phyloP scores from a whole-genome alignment of 2,888 invertebrate genomes.

The Drosophila picticornis region DNA sequence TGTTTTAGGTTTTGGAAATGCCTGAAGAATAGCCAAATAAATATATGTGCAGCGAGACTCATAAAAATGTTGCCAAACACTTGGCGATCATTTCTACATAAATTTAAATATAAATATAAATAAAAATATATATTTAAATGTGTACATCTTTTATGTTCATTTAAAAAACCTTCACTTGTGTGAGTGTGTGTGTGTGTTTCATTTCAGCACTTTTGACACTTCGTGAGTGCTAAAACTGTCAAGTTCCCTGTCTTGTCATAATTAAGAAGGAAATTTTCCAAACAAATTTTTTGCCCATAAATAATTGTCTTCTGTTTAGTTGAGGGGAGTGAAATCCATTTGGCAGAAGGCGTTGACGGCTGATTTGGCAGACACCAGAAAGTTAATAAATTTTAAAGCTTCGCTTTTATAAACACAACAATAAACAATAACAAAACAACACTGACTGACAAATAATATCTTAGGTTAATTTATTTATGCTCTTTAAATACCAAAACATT shows the following conservation, averaged over 20 bases:
- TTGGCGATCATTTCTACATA: slow-evolving; percentile 45
- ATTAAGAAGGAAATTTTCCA: slow-evolving; percentile 65
- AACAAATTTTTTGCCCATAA: slow-evolving; percentile 61
- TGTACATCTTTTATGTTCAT: slow-evolving; percentile 9
- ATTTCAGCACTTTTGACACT: slow-evolving; percentile 50
- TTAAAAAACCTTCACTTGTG: slow-evolving; percentile 22
- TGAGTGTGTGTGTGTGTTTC: not conserved
- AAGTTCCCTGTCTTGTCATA: slow-evolving; percentile 77
- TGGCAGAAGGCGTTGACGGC: slow-evolving; percentile 70
- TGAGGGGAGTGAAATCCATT: slow-evolving; percentile 57
- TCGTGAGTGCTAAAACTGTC: slow-evolving; percentile 70
- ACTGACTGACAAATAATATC: slow-evolving; percentile 54
- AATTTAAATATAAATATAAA: slow-evolving; percentile 11
- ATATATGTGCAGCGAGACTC: slow-evolving; percentile 26
- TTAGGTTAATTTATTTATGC: slow-evolving; percentile 60
- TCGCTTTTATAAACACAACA: slow-evolving; percentile 12
- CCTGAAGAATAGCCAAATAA: slow-evolving; percentile 21
- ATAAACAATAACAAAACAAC: slow-evolving; percentile 17
- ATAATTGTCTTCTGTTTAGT: slow-evolving; percentile 46
- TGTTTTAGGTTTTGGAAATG: slow-evolving; percentile 32
- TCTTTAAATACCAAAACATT: slow-evolving; percentile 42
- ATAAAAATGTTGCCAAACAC: slow-evolving; percentile 72
- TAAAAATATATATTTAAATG: slow-evolving; percentile 7
- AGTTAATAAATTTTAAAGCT: slow-evolving; percentile 50
- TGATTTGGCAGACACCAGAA: slow-evolving; percentile 64